Percentiles rank a stretch among this genome's conserved stretches.
These are phyloP conservation scores for Xiphorhynchus elegans DNA, from an alignment of 2,113 vertebrate genomes.

Conservation along the genomic window DNA sequence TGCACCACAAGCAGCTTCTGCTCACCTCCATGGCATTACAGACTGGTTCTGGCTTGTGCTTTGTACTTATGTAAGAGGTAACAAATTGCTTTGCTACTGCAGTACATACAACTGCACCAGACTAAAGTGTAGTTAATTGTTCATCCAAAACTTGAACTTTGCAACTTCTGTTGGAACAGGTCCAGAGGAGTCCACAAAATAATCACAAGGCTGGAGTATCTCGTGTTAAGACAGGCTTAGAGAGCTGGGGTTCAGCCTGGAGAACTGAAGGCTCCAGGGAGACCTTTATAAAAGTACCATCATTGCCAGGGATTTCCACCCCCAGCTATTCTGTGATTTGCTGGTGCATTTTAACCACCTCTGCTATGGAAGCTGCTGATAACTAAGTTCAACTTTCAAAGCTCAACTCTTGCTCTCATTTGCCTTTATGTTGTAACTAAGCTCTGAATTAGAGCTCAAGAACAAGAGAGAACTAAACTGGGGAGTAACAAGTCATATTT, in stretches of 20 bases:
- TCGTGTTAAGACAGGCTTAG: not conserved
- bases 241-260: not conserved
- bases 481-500: not conserved
- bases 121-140: rapidly evolving
- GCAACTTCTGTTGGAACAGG: not conserved
- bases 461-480: not conserved
- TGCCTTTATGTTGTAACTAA: not conserved
- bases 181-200: not conserved
- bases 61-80: not conserved
- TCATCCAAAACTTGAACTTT: not conserved
- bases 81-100: rapidly evolving
- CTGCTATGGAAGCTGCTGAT: rapidly evolving
- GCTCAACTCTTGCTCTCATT: not conserved
- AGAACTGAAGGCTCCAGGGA: not conserved
- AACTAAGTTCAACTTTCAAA: no score
- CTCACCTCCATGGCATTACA: rapidly evolving
- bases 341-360: not conserved
- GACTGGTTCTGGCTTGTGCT: rapidly evolving
- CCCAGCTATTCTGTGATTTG: no score
- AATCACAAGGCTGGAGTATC: not conserved
- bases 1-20: rapidly evolving
- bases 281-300: rapidly evolving
- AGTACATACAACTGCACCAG: not conserved
- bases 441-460: not conserved
- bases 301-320: rapidly evolving